Base-by-base conservation (phyloP, 2,888 invertebrate species). In the Machimus atricapillus region DNA sequence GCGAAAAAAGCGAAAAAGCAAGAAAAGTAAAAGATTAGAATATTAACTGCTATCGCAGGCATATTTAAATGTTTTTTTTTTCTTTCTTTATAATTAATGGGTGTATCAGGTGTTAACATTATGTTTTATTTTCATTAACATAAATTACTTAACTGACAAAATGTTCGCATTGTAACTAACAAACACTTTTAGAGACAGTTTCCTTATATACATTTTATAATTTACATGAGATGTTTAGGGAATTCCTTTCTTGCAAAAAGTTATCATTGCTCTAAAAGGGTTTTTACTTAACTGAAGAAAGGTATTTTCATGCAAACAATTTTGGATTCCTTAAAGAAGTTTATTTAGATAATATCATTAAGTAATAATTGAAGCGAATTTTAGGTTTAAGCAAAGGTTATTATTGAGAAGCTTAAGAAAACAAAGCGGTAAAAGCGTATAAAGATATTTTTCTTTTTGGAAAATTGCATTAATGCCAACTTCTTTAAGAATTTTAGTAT, bases 21-120 rank as follows among this genome's bases (percentile, higher is more conserved):
- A 85, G 46, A 86, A 76, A 86, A 86, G 52, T 56, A 76, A 86
- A 76, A 86, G 86, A 86, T 86, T 86, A 86, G 86, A 86, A 77
- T 77, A 77, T 86, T 56, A 76, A 76, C 86, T 56, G 56, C 56
- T 34, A 40, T n/a, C 31, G n/a, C 19, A 37, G 23, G 37, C 66
- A 66, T 66, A 66, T 66, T 66, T 66, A 66, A 66, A 66, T 66
- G 66, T 66, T 66, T 27, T 27, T 66, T 23, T 66, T 58, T n/a
- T n/a, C n/a, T n/a, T 52, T 52, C 58, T 34, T 56, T 58, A 77
- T 56, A 27, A 31, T 58, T 56, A 37, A 85, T 74, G 85, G 85
- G 74, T 85, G 85, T 85, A 85, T 85, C 31, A 74, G 85, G 85
- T 82, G 82, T 82, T 82, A 82, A 27, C 46, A 40, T 37, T 37